Conservation (phyloP, 1,140 invertebrate species). For the Papilio polytes region DNA sequence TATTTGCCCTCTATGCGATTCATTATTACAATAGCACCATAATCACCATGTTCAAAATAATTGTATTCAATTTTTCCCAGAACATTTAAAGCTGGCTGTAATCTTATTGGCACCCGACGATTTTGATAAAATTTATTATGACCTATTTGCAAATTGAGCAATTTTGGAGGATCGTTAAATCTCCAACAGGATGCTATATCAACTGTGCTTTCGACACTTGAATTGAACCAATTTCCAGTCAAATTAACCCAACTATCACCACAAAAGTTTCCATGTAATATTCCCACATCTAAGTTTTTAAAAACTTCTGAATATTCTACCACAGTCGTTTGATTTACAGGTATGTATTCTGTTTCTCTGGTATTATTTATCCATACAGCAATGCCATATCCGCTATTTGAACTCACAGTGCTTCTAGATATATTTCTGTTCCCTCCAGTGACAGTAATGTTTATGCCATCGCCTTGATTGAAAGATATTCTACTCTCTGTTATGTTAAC, state of each 20-base stretch:
- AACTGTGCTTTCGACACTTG: constrained; percentile 89
- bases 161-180: constrained; percentile 80
- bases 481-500: constrained; percentile 95
- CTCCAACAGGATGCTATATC: constrained; percentile 92
- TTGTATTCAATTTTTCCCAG: constrained; percentile 93
- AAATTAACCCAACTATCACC: constrained; percentile 91
- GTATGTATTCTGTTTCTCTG: constrained; percentile 90
- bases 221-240: constrained; percentile 93
- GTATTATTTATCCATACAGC: constrained; percentile 95
- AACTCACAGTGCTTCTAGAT: constrained; percentile 91
- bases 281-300: constrained; percentile 92
- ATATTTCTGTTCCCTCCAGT: constrained; percentile 95
- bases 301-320: constrained; percentile 94
- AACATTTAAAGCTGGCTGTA: constrained; percentile 94
- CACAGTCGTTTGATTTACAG: constrained; percentile 92
- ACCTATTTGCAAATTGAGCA: constrained; percentile 90
- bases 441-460: constrained; percentile 95
- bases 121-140: constrained; percentile 93
- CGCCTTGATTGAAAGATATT: constrained; percentile 96
- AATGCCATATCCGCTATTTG: constrained; percentile 93
- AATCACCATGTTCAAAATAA: constrained; percentile 91
- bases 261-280: constrained; percentile 93
- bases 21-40: constrained; percentile 94
- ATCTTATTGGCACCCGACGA: constrained; percentile 89
- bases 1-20: constrained; percentile 92